Evolutionary conservation across 2,113 vertebrate species (phyloP).

Genomic region (Pontoporia blainvillei): DNA sequence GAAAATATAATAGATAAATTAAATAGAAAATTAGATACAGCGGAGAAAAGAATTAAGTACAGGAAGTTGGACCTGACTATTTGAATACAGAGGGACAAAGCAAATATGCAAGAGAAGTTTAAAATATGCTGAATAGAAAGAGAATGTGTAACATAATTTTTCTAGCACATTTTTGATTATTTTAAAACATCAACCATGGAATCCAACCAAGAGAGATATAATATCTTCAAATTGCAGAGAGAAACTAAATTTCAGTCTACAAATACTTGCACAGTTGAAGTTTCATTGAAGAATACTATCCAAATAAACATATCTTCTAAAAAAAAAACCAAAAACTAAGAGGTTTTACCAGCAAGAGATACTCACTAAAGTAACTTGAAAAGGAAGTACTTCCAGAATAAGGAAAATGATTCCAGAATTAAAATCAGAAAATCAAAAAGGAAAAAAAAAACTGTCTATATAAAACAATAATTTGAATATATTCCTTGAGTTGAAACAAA

Average conservation of each 20-base stretch:
- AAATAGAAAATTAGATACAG: neutral
- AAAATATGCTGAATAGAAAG: neutral
- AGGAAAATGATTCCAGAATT: neutral
- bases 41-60: neutral
- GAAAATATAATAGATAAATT: neutral
- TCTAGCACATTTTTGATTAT: neutral
- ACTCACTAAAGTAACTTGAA: neutral
- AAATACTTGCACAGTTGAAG: neutral
- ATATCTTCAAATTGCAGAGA: neutral
- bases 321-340: neutral
- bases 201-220: neutral
- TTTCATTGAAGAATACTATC: neutral
- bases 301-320: neutral
- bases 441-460: neutral
- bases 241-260: neutral
- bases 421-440: neutral
- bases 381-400: neutral
- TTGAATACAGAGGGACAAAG: neutral
- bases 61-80: neutral
- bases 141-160: neutral
- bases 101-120: neutral
- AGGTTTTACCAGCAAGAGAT: neutral
- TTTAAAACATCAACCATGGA: neutral
- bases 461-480: neutral
- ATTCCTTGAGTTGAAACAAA: neutral